These are phyloP conservation scores for Campaea margaritaria DNA, from an alignment of 2,888 invertebrate genomes.

Conservation along the genomic window DNA sequence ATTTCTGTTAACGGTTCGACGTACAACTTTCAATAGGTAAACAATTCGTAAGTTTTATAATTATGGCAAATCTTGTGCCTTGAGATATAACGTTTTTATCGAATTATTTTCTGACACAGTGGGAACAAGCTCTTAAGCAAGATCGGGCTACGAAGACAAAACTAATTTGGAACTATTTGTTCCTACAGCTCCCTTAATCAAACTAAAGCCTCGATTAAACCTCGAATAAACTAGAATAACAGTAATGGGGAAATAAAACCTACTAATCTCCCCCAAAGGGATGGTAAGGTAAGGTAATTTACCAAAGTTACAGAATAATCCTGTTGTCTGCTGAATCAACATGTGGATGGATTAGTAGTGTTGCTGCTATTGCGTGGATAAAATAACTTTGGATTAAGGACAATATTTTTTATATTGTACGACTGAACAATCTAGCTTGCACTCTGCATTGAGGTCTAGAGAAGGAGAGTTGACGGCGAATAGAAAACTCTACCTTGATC, in stretches of 20 bases:
- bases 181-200: conserved; percentile 42
- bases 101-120: not conserved
- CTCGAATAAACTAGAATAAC: conserved; percentile 46
- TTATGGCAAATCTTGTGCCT: no score
- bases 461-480: no score
- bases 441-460: no score
- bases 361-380: not conserved
- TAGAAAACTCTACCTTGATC: no score
- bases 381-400: conserved; percentile 1
- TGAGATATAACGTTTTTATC: no score
- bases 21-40: no score
- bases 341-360: conserved; percentile 31
- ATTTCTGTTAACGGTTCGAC: no score
- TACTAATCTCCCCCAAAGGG: conserved; percentile 42
- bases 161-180: conserved; percentile 40
- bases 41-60: no score
- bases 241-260: conserved; percentile 49
- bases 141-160: conserved; percentile 25
- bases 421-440: no score
- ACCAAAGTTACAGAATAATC: conserved; percentile 38
- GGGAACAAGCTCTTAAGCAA: not conserved
- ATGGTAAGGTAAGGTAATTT: conserved; percentile 39
- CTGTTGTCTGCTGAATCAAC: conserved; percentile 37
- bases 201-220: conserved; percentile 40
- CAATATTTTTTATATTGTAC: not conserved